Evolutionary conservation across 2,888 invertebrate species (phyloP).

Genomic region (Dyspetes luteomarginatus): DNA sequence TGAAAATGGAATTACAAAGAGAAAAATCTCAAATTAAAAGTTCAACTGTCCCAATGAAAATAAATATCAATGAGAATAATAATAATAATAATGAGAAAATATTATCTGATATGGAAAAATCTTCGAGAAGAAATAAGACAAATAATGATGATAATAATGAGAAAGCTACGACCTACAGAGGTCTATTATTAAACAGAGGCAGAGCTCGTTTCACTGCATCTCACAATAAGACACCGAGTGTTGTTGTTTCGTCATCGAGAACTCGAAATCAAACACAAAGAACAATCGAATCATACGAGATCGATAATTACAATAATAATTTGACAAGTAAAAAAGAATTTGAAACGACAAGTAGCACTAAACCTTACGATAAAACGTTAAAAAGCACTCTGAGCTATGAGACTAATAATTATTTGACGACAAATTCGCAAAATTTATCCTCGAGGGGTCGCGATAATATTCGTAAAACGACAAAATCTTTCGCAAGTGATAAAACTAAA

Average conservation of each 20-base stretch:
- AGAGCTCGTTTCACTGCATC: slow-evolving; percentile 43
- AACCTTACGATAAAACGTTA: no score
- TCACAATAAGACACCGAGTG: background rate
- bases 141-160: background rate
- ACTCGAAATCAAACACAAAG: slow-evolving; percentile 1
- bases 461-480: slow-evolving; percentile 2
- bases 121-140: slow-evolving; percentile 5
- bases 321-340: background rate
- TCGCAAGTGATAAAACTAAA: background rate
- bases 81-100: background rate
- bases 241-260: background rate
- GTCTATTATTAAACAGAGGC: slow-evolving; percentile 23
- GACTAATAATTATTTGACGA: background rate
- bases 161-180: slow-evolving; percentile 11
- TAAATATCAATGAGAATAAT: no score
- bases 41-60: background rate
- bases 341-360: background rate
- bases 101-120: slow-evolving; percentile 3
- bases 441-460: background rate
- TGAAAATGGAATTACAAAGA: background rate
- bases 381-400: no score
- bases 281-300: background rate
- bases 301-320: slow-evolving; percentile 2
- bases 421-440: slow-evolving; percentile 1
- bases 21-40: background rate